Evolutionary conservation across 2,888 invertebrate genomes (phyloP).

Genomic region (Ochropleura plecta): DNA sequence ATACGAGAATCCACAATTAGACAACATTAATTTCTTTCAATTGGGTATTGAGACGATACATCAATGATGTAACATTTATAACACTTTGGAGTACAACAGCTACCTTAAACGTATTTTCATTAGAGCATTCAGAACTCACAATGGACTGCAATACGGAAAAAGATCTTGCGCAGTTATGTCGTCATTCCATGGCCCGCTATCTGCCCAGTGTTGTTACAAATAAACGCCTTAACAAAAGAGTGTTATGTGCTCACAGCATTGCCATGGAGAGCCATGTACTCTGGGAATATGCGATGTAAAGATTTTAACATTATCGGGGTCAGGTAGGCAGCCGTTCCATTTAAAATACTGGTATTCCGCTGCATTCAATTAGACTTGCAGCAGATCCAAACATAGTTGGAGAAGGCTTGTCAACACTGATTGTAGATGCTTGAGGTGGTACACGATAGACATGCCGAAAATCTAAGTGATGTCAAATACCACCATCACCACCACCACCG

Average conservation of each 20-base stretch:
- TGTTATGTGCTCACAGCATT: constrained; percentile 3
- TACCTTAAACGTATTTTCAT: constrained; percentile 16
- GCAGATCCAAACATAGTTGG: neutral
- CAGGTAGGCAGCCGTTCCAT: neutral
- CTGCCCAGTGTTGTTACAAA: constrained; percentile 35
- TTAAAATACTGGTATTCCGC: neutral
- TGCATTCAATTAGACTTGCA: neutral
- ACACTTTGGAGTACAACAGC: neutral
- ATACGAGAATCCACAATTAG: too few relatives aligned
- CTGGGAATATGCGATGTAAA: neutral
- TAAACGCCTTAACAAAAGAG: constrained; percentile 23
- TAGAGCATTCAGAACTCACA: constrained; percentile 30
- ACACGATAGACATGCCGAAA: neutral
- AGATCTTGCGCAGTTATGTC: constrained; percentile 29
- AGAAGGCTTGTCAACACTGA: neutral
- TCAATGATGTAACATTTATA: constrained; percentile 11
- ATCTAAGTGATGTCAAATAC: neutral
- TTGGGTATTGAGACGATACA: neutral
- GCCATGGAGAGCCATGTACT: neutral
- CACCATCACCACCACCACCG: too few relatives aligned
- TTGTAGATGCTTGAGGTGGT: neutral
- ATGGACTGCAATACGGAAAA: constrained; percentile 39
- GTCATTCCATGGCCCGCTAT: constrained; percentile 14
- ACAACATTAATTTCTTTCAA: too few relatives aligned
- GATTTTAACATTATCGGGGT: neutral